These are phyloP conservation scores for Agrochola lychnidis DNA, from an alignment of 2,888 invertebrate genomes.

Conservation along the genomic window DNA sequence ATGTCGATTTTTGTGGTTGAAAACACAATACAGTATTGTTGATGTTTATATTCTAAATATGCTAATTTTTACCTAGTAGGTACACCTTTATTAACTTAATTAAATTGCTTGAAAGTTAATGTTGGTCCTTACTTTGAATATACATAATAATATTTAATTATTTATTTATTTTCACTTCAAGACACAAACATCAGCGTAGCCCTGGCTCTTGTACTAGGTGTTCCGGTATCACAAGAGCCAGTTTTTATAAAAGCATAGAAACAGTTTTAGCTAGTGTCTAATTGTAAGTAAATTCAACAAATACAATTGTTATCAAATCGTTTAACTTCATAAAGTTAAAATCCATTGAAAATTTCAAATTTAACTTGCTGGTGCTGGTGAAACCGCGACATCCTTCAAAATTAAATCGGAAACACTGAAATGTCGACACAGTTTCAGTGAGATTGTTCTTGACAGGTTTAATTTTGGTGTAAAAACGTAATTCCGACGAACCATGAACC, in stretches of 20 bases:
- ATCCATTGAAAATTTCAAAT: constrained; percentile 9
- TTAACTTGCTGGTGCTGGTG: not conserved
- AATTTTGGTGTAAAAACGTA: constrained; percentile 66
- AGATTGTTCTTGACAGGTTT: constrained; percentile 70
- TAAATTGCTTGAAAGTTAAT: not conserved
- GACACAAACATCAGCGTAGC: too few species aligned
- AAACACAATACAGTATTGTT: not conserved
- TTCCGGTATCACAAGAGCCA: too few species aligned
- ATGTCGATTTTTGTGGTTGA: not conserved
- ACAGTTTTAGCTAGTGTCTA: not conserved
- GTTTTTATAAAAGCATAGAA: not conserved
- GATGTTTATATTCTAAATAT: not conserved
- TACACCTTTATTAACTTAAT: not conserved
- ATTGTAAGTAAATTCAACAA: not conserved
- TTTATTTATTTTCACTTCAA: too few species aligned
- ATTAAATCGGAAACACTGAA: constrained; percentile 49
- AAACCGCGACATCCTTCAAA: constrained; percentile 40
- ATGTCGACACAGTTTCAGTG: constrained; percentile 58
- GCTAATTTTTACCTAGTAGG: not conserved
- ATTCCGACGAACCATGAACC: constrained; percentile 48
- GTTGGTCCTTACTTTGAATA: not conserved
- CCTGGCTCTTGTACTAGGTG: too few species aligned
- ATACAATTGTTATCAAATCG: not conserved
- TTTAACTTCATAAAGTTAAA: not conserved
- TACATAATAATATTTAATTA: too few species aligned